Base-by-base conservation (phyloP, 2,113 vertebrate genomes). In the Pavo muticus region DNA sequence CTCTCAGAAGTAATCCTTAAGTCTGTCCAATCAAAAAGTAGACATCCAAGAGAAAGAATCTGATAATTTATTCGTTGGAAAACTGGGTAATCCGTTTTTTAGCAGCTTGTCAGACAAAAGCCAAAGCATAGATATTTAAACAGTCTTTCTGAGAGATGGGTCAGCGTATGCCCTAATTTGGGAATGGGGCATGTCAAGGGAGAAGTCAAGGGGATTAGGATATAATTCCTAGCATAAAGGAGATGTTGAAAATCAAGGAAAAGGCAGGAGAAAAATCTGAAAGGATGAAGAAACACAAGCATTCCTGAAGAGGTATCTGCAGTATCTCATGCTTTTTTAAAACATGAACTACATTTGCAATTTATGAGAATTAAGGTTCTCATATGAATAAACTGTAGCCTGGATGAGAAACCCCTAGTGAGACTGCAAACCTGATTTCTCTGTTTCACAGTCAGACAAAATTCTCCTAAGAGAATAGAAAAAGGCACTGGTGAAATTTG, bases 71-170 rank as follows among this genome's bases (percentile, higher is more conserved):
- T 77, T 74, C 27, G 9, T 45, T 79, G 18, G 40, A 48, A 64
- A 89, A 76, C 7, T 10, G 10, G 18, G 15, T 59, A 37, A 13
- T 65, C 47, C 75, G 30, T 0, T 52, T 87, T 85, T 85, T 77
- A 79, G 48, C 40, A 90, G 57, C 20, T 57, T 73, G 7, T 73
- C 74, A 91, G 59, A 83, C 14, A 93, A 90, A 94, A 94, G 59
- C 9, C 40, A 57, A 76, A 82, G 40, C 10, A 69, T 64, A 82
- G 29, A 52, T 32, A 83, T 30, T 84, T 57, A 65, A 92, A 65
- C 12, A 79, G n/a, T 30, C 13, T 85, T 91, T 70, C 40, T 45
- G n/a, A 90, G n/a, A 83, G 9, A 10, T 67, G 16, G 27, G 37
- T 79, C 68, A 65, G 44, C 5, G 44, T 24, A n/a, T 23, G 18